Evolutionary conservation across 1,140 invertebrate genomes (phyloP).

Genomic region (Drosophila malerkotliana): DNA sequence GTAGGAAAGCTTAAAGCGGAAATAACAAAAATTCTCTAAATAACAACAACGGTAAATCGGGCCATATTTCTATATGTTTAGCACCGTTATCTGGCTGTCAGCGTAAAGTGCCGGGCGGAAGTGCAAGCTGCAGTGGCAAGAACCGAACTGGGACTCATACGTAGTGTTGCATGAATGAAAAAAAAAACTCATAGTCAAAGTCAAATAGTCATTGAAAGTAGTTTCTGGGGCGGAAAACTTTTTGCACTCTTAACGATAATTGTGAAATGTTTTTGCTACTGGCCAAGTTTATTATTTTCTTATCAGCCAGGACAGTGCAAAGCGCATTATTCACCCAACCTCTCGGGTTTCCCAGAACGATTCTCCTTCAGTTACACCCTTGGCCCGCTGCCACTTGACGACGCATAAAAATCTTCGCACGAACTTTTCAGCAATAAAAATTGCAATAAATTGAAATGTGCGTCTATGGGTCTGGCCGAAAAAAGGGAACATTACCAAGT

Average conservation of each 20-base stretch:
- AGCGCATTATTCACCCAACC: constrained; percentile 23
- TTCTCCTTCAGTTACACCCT: background rate
- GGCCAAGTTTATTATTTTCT: constrained; percentile 73
- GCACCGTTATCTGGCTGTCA: constrained; percentile 30
- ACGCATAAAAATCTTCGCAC: constrained; percentile 70
- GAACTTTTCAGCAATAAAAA: constrained; percentile 68
- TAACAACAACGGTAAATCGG: constrained; percentile 53
- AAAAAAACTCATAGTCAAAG: constrained; percentile 50
- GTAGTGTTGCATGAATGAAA: constrained; percentile 17
- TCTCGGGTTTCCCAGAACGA: background rate
- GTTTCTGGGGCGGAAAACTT: constrained; percentile 41
- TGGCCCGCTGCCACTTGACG: constrained; percentile 57
- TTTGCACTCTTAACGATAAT: constrained; percentile 58
- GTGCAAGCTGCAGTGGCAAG: constrained; percentile 57
- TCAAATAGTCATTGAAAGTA: constrained; percentile 45
- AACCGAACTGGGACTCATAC: constrained; percentile 10
- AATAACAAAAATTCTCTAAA: constrained; percentile 68
- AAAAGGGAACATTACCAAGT: constrained; percentile 51
- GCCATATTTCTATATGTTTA: constrained; percentile 44
- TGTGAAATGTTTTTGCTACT: constrained; percentile 66
- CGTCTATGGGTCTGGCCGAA: constrained; percentile 51
- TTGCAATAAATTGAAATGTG: constrained; percentile 76
- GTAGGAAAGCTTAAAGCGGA: constrained; percentile 61
- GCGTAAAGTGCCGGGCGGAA: constrained; percentile 51
- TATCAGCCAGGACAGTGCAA: constrained; percentile 52